Conservation (phyloP, 2,797 vertebrate species). For the Helicolenus hilgendorfi region DNA sequence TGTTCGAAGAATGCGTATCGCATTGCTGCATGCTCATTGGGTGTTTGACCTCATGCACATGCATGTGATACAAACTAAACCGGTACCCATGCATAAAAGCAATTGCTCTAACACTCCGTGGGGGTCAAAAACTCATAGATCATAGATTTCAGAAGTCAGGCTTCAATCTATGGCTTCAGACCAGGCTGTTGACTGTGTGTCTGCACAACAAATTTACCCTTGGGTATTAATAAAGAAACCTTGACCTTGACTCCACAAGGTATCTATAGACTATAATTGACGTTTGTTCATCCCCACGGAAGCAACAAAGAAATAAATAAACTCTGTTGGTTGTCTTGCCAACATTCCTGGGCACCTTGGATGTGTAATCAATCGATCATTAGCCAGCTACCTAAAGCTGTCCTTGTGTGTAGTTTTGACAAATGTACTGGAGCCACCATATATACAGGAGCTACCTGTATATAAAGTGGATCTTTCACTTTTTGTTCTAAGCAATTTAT, state of each 20-base stretch:
- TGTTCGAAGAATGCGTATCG: background rate
- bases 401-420: background rate
- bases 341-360: background rate
- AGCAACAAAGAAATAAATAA: background rate
- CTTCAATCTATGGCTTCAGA: too few relatives aligned
- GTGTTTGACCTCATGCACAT: background rate
- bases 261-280: background rate
- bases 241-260: background rate
- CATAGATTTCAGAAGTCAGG: too few relatives aligned
- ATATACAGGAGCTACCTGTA: background rate
- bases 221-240: background rate
- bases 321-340: background rate
- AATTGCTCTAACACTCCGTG: background rate
- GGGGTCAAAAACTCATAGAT: background rate
- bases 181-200: background rate
- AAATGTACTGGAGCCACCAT: background rate
- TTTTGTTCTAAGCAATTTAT: background rate
- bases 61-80: background rate
- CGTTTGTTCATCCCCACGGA: background rate
- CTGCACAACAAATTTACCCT: background rate
- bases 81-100: background rate
- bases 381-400: background rate
- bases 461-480: background rate
- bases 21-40: background rate
- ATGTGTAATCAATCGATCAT: background rate